These are phyloP conservation scores for Pseudomyrmex dendroicus DNA, from an alignment of 1,140 invertebrate species.

Conservation along the genomic window DNA sequence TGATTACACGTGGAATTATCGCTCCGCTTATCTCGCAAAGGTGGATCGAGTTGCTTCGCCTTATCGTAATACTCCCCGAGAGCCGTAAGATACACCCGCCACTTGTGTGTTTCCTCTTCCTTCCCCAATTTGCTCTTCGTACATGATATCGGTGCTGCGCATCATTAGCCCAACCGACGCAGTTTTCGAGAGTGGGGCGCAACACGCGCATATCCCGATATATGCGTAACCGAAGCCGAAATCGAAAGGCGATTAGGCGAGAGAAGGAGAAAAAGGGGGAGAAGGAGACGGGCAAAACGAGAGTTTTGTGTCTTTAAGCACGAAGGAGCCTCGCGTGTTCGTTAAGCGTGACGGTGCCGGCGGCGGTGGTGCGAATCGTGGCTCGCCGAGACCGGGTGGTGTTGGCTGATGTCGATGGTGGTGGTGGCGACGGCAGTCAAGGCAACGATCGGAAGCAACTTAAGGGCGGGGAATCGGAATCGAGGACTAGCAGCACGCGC, in stretches of 20 bases:
- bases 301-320: slow-evolving; percentile 46
- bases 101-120: too few species aligned
- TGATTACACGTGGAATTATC: too few species aligned
- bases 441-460: slow-evolving; percentile 75
- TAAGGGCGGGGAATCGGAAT: slow-evolving; percentile 74
- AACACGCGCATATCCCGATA: background rate
- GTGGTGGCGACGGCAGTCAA: slow-evolving; percentile 64
- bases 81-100: background rate
- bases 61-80: too few species aligned
- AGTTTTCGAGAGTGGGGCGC: too few species aligned
- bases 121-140: too few species aligned
- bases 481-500: slow-evolving; percentile 79
- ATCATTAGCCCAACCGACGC: too few species aligned
- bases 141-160: too few species aligned
- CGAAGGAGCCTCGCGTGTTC: slow-evolving; percentile 71
- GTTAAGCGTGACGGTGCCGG: slow-evolving; percentile 75
- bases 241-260: background rate
- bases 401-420: slow-evolving; percentile 37
- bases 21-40: too few species aligned
- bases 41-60: too few species aligned
- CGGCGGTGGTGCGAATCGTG: slow-evolving; percentile 59
- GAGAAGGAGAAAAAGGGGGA: background rate
- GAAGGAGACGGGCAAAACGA: background rate
- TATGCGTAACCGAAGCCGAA: slow-evolving; percentile 10
- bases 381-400: background rate